Base-by-base conservation (phyloP, 1,140 invertebrate genomes). In the Cyclina sinensis region DNA sequence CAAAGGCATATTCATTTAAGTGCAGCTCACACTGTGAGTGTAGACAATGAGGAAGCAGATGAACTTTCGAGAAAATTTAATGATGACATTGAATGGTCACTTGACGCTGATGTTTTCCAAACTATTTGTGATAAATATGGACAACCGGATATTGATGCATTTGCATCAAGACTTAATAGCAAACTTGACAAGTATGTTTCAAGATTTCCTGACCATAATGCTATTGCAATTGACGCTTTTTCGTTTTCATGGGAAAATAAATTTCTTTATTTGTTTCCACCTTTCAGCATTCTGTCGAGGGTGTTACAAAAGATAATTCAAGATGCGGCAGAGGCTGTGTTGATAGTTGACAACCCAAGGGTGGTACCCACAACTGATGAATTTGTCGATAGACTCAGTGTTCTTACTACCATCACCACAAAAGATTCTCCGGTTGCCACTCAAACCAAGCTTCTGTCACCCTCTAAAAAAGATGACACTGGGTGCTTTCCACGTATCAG, bases 281-380 rank as follows among this genome's bases (percentile, higher is more conserved):
- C 90, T 65, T 92, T 92, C 82, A 88, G 76, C 68, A 16, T 90
- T 30, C 79, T 89, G 11, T 24, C 37, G 9, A 35, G 51, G 54
- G 54, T 80, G 24, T 18, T 91, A n/a, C 65, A 84, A 35, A 91
- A 92, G 37, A 76, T 90, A 18, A 30, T 39, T 43, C n/a, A 76
- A 24, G 88, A 92, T 24, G 32, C 59, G 32, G 74, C 84, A 24
- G 48, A 37, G 27, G 81, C 37, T 32, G 74, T 89, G 18, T 21
- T 91, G 5, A 48, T 92, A 9, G 74, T 92, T 85, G 86, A 82
- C 83, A 51, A 88, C 91, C 3, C 89, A 92, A 32, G 14, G 76
- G 5, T 92, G 91, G 86, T 87, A 70, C 51, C 54, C 90, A 16
- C 62, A 85, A n/a, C 37, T 87, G 51, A 7, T 90, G 35, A 24